A percentile compares a stretch with the other conserved stretches of the same genome.
Evolutionary conservation across 2,797 vertebrate species (phyloP).

Genomic region (Potorous gilbertii): DNA sequence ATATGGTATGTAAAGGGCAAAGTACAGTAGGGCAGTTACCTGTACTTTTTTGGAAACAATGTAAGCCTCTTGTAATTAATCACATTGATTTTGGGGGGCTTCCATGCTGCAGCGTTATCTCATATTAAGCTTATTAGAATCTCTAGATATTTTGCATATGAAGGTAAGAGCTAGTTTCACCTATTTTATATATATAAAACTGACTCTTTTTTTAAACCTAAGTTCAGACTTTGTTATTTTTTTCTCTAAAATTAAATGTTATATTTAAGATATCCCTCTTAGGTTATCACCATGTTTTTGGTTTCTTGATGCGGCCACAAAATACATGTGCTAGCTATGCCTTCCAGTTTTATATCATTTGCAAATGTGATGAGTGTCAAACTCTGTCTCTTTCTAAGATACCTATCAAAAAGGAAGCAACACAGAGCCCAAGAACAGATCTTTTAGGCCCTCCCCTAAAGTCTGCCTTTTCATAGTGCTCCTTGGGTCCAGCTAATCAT

Average conservation of each 20-base stretch:
- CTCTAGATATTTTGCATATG: neutral
- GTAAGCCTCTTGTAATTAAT: neutral
- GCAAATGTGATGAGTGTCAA: neutral
- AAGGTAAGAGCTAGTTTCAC: neutral
- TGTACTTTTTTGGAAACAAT: neutral
- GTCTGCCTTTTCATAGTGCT: neutral
- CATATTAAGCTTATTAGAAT: neutral
- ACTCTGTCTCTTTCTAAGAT: neutral
- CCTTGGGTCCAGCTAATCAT: neutral
- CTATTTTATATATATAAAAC: neutral
- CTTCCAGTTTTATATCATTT: neutral
- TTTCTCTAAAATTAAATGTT: neutral
- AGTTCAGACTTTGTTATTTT: neutral
- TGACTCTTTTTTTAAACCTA: neutral
- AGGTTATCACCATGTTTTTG: neutral
- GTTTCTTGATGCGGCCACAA: neutral
- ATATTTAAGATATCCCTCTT: neutral
- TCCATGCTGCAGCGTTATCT: neutral
- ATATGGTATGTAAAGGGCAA: neutral
- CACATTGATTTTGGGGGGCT: neutral
- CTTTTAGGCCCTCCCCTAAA: neutral
- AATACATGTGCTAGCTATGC: neutral
- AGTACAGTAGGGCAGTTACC: neutral
- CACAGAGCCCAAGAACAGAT: neutral
- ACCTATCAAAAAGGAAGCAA: neutral